Evolutionary conservation across 2,797 vertebrate genomes (phyloP).

Genomic region (Botia kubotai): DNA sequence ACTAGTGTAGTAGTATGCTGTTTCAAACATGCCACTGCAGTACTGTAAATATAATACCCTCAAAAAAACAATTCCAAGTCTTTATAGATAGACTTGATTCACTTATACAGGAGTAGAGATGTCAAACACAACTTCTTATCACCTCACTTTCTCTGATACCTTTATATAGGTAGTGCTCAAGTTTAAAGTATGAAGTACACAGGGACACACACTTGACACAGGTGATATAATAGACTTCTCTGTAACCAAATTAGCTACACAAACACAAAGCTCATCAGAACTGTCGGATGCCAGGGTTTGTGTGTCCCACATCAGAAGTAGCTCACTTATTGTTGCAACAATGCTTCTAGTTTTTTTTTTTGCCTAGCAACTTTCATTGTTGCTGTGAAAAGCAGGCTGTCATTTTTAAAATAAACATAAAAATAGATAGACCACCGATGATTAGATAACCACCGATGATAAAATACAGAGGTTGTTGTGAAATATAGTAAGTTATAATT

Average conservation of each 20-base stretch:
- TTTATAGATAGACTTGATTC: no score
- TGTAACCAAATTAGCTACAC: conserved; percentile 29
- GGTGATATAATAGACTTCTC: conserved; percentile 38
- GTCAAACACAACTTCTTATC: background rate
- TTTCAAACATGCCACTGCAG: conserved; percentile 2
- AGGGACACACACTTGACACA: background rate
- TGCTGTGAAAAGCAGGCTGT: no score
- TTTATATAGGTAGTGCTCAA: background rate
- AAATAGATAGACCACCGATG: no score
- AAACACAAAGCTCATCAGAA: conserved; percentile 32
- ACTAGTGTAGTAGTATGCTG: conserved; percentile 8
- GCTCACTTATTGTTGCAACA: conserved; percentile 14
- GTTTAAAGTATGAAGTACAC: background rate
- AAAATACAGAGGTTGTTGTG: background rate
- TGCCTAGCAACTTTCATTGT: background rate
- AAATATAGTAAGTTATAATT: background rate
- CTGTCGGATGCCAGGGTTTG: background rate
- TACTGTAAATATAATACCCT: background rate
- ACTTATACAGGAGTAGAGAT: background rate
- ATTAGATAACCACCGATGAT: background rate
- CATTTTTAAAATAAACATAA: no score
- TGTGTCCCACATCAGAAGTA: conserved; percentile 17
- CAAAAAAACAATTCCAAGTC: background rate
- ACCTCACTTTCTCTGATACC: background rate
- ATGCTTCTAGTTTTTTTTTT: background rate